Percentiles rank a stretch among this genome's conserved stretches.
Conservation (phyloP, 2,113 vertebrate genomes). For the Paratilapia polleni region DNA sequence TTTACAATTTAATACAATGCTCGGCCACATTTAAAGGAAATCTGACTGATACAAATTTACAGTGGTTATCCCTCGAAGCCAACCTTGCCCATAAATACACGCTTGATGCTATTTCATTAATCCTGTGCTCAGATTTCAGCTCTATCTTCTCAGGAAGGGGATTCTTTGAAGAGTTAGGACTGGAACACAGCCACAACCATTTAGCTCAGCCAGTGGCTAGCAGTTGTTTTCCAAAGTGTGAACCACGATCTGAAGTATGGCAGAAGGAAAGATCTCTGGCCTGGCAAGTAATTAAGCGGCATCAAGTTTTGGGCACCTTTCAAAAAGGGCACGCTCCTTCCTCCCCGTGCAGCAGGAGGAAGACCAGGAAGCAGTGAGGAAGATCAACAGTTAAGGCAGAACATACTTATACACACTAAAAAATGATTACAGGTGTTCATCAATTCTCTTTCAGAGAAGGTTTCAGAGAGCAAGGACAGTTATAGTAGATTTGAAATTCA, state of each 20-base stretch:
- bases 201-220: slow-evolving; percentile 26
- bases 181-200: slow-evolving; percentile 72
- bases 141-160: not conserved
- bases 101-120: slow-evolving; percentile 23
- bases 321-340: slow-evolving; percentile 52
- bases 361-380: slow-evolving; percentile 7
- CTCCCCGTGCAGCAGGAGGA: not conserved
- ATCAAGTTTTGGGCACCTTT: slow-evolving; percentile 54
- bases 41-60: not conserved
- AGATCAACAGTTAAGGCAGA: slow-evolving; percentile 44
- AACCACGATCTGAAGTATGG: slow-evolving; percentile 19
- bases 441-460: not conserved
- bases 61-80: slow-evolving; percentile 1
- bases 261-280: slow-evolving; percentile 39
- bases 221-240: slow-evolving; percentile 36
- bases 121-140: slow-evolving; percentile 32
- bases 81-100: slow-evolving; percentile 15
- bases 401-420: not conserved
- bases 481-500: not conserved
- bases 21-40: not conserved
- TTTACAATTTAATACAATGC: not conserved
- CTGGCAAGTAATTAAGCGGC: slow-evolving; percentile 34
- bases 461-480: not conserved
- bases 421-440: not conserved
- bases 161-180: slow-evolving; percentile 13